Base-by-base conservation (phyloP, 2,888 invertebrate genomes). In the Automeris io region DNA sequence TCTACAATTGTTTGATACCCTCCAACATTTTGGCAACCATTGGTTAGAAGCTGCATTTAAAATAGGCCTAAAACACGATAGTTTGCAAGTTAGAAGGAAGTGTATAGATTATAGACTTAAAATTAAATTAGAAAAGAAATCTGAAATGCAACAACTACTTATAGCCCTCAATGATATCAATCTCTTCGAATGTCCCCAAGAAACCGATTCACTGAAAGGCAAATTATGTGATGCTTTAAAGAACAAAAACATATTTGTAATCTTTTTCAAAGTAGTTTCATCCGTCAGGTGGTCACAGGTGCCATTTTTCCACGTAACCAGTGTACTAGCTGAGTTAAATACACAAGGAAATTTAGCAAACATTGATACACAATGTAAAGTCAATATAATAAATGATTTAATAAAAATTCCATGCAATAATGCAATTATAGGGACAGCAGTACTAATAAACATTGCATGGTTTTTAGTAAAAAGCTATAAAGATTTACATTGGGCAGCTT, bases 1-100 rank as follows among this genome's bases (percentile, higher is more conserved):
- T 9, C 68, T 94, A 26, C 80, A 86, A 45, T 43, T 87, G 24
- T 78, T 86, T 61, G 69, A 67, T 25, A 52, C 41, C 8, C 41
- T 83, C 3, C 49, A 58, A 22, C 41, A 53, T 2, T 58, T 85
- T 18, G 70, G 61, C 1, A 49, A 57, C 13, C 61, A 61, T 43
- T 87, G 87, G 87, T 35, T 80, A 18, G 67, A 70, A 26, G 71
- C 75, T 48, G 75, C 79, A 2, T 80, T 73, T 35, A 71, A 74
- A 43, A 62, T 85, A 33, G 85, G 85, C 0, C 53, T 87, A 0
- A 68, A 57, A 49, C 86, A 86, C 70, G 81, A 82, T 9, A 85
- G 80, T 42, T 57, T 62, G 7, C 69, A 70, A 56, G 76, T 85
- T 0, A 68, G 73, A 48, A 47, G 72, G 1, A 75, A 73, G 62